Evolutionary conservation across 1,140 invertebrate species (phyloP), one percentile per base, ranked within the genome.

Genomic region (Galendromus occidentalis): DNA sequence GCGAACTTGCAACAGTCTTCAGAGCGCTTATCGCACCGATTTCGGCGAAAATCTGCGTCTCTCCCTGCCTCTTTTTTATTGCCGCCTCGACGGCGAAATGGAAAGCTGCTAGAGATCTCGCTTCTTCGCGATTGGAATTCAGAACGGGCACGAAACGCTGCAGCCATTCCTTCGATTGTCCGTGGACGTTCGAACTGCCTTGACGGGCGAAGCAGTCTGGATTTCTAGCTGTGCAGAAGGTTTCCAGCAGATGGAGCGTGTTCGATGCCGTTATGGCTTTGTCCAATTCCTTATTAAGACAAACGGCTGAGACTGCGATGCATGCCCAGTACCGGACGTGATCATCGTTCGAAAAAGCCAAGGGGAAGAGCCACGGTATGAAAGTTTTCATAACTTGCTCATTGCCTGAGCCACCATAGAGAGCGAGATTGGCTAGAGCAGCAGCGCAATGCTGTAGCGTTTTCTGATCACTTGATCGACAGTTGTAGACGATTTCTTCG

Each of bases 1-100:
- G 94, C 75, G 91, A 96, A 73, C 91, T 93, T 6, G 95, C 95
- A 0, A 97, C 89, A 72, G 88, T 90, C 74, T 96, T 97, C 66
- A 98, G 78, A 0, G 92, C 87, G 70, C 95, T 89, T 63, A 98
- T 87, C 1, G 91, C 93, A 59, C 88, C 89, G 68, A 98, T 97
- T 75, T 93, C 90, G 64, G 84, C 80, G 73, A 98, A 97, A 70
- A 95, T 86, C 74, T 79, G 55, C 12, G 91, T 87, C 68, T 94
- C 92, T 14, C 90, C 88, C 76, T 98, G 94, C 70, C 91, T 85
- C 71, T 93, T 87, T 73, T 98, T 98, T 42, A 98, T 98, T 12
- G 88, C 89, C 1, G 95, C 94, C 76, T 98, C 95, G 91, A 98
- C 96, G 72, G 92, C 96, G 74, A 99, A 98, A 74, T 98, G 95